These are phyloP conservation scores for Sebastes matsubarae DNA, from an alignment of 2,797 vertebrate species.

Conservation along the genomic window DNA sequence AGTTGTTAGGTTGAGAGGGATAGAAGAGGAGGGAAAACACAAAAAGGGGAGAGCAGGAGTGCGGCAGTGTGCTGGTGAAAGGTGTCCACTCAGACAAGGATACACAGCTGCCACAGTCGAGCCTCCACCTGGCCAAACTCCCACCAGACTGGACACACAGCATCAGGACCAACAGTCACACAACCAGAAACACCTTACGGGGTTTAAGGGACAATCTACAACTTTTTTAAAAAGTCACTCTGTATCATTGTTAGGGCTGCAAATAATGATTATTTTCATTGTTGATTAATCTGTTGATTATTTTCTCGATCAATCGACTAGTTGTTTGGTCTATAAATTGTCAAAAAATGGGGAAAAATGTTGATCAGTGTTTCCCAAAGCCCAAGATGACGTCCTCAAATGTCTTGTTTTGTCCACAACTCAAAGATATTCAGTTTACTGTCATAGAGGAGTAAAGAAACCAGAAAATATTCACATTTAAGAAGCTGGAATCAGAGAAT, in stretches of 20 bases:
- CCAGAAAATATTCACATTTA: no score
- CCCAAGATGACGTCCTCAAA: no score
- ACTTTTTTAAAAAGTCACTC: not conserved
- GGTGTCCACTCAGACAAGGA: conserved; percentile 49
- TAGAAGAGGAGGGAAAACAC: conserved; percentile 20
- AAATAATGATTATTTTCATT: no score
- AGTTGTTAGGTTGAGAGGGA: conserved; percentile 38
- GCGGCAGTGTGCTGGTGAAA: conserved; percentile 54
- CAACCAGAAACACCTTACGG: not conserved
- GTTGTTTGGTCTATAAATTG: no score
- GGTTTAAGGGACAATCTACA: conserved; percentile 42
- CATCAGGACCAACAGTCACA: conserved; percentile 25
- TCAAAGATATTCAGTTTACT: no score
- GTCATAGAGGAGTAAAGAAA: no score
- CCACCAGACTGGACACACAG: conserved; percentile 4
- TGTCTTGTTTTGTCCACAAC: no score
- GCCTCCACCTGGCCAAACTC: conserved; percentile 42
- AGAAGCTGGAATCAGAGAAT: no score
- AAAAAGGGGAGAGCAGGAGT: conserved; percentile 25
- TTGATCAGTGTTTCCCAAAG: no score
- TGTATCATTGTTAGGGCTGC: not conserved
- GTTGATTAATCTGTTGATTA: no score
- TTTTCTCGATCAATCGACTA: no score
- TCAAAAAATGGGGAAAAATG: no score
- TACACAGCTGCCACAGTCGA: conserved; percentile 43